phyloP scores from a whole-genome alignment of 2,113 vertebrate genomes.

The Camarhynchus parvulus region DNA sequence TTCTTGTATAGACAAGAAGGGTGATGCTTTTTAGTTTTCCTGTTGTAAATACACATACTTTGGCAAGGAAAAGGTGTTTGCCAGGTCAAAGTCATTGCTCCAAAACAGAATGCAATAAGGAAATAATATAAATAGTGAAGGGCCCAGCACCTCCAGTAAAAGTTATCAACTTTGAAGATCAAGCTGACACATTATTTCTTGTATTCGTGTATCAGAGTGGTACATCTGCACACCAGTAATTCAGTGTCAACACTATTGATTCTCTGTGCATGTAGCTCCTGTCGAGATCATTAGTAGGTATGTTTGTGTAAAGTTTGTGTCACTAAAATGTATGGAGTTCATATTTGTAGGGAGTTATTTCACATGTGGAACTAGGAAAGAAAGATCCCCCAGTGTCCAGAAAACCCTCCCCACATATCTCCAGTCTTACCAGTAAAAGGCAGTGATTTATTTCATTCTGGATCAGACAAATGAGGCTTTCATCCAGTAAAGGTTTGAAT shows the following conservation, averaged over 20 bases:
- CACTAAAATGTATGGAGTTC: background rate
- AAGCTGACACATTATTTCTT: background rate
- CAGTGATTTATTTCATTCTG: background rate
- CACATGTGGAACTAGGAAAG: background rate
- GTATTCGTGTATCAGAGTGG: background rate
- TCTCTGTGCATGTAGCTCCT: background rate
- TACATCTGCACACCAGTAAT: background rate
- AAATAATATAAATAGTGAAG: constrained; percentile 1
- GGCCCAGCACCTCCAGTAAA: background rate
- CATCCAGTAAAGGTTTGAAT: background rate
- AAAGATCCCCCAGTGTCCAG: background rate
- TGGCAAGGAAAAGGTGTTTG: constrained; percentile 40
- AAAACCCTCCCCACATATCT: fast-evolving
- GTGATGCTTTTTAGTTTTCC: constrained; percentile 22
- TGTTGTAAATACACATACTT: constrained; percentile 49
- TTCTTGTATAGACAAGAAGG: background rate
- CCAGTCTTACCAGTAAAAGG: background rate
- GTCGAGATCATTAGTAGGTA: background rate
- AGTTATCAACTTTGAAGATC: background rate
- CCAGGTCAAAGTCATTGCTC: constrained; percentile 49
- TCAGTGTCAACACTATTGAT: background rate
- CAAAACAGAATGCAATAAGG: constrained; percentile 11
- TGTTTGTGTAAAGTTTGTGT: background rate
- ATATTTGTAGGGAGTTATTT: background rate
- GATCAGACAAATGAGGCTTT: background rate